These are phyloP conservation scores for Takifugu flavidus DNA, from an alignment of 2,113 vertebrate genomes.

Conservation along the genomic window DNA sequence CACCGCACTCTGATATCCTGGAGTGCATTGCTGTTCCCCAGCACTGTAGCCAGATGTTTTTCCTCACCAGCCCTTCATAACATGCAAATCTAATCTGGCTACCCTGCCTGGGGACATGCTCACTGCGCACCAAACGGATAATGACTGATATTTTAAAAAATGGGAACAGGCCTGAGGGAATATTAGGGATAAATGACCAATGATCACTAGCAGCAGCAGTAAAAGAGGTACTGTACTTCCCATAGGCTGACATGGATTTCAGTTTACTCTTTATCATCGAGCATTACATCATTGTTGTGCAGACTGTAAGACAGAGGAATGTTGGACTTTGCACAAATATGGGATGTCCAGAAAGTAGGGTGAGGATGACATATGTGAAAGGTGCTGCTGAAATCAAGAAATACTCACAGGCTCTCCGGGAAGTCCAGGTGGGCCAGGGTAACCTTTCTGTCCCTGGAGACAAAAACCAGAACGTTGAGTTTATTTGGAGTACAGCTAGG, in stretches of 20 bases:
- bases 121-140: constrained; percentile 17
- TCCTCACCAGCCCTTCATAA: constrained; percentile 49
- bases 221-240: not conserved
- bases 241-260: not conserved
- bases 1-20: constrained; percentile 56
- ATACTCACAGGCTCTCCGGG: constrained; percentile 92
- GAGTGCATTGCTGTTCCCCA: constrained; percentile 43
- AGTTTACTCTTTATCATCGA: not conserved
- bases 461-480: constrained; percentile 25
- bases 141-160: constrained; percentile 21
- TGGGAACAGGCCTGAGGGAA: constrained; percentile 11
- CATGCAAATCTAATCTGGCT: constrained; percentile 54
- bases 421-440: constrained; percentile 89
- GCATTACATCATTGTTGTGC: not conserved
- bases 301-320: not conserved
- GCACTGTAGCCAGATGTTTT: constrained; percentile 55
- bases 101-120: constrained; percentile 26
- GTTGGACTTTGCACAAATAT: not conserved
- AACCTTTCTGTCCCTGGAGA: constrained; percentile 87
- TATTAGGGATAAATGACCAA: constrained; percentile 14
- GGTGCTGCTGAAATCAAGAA: not conserved
- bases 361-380: constrained; percentile 4
- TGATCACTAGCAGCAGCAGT: not conserved
- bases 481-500: constrained; percentile 3
- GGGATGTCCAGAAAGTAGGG: not conserved